Evolutionary conservation across 2,888 invertebrate species (phyloP).

Genomic region (Ischnura elegans): DNA sequence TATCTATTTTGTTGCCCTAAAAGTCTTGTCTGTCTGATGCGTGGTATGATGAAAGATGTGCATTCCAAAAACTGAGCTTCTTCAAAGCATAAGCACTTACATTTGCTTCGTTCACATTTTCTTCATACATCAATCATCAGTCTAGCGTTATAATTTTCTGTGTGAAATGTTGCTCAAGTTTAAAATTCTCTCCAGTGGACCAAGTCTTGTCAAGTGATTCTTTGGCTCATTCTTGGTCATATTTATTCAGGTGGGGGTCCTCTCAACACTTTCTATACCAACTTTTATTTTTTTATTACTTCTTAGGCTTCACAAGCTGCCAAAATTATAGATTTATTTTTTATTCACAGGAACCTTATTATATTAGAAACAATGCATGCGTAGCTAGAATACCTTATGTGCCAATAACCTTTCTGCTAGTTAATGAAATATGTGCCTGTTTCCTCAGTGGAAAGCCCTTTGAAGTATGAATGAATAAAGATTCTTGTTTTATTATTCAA

Average conservation of each 20-base stretch:
- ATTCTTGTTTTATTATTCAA: neutral
- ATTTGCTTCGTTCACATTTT: too few relatives aligned
- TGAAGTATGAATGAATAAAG: neutral
- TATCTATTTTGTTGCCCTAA: too few relatives aligned
- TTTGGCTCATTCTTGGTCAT: neutral
- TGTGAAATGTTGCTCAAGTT: neutral
- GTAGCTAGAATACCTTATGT: constrained; percentile 7
- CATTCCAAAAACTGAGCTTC: too few relatives aligned
- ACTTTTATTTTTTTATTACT: neutral
- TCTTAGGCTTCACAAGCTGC: neutral
- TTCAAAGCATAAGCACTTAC: too few relatives aligned
- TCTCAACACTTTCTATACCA: neutral
- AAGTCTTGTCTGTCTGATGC: too few relatives aligned
- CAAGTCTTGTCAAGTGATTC: neutral
- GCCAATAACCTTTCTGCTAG: neutral
- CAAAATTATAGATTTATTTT: neutral
- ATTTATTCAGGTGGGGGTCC: neutral
- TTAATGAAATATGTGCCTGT: neutral
- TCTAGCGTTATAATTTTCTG: neutral
- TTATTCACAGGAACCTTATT: neutral
- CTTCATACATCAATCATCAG: too few relatives aligned
- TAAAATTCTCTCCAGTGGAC: neutral
- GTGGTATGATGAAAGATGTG: too few relatives aligned
- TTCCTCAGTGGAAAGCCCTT: constrained; percentile 37
- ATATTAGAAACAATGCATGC: constrained; percentile 21